phyloP scores from a whole-genome alignment of 92 coral and sea anemone species.

The Heliopora coerulea region DNA sequence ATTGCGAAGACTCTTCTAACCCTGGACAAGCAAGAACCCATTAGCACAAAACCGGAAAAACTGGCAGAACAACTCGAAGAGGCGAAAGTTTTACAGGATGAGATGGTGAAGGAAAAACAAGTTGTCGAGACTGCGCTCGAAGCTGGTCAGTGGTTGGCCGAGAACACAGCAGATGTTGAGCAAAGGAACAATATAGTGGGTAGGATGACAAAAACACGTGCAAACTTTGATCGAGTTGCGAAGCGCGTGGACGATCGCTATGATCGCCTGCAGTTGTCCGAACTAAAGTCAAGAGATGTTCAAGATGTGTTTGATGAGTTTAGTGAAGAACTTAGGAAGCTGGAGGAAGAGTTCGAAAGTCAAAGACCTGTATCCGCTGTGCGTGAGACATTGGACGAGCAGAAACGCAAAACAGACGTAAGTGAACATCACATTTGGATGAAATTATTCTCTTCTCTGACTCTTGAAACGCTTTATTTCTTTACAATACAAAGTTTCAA shows the following conservation, averaged over 20 bases:
- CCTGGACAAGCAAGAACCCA: slow-evolving; percentile 68
- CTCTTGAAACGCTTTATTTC: no score
- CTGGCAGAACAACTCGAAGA: slow-evolving; percentile 80
- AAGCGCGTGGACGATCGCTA: slow-evolving; percentile 81
- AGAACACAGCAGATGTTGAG: slow-evolving; percentile 77
- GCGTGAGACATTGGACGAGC: slow-evolving; percentile 84
- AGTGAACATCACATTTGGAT: no score
- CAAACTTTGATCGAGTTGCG: slow-evolving; percentile 79
- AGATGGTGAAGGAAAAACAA: slow-evolving; percentile 64
- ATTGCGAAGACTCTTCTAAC: slow-evolving; percentile 60
- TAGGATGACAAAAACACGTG: slow-evolving; percentile 71
- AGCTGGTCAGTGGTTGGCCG: slow-evolving; percentile 91
- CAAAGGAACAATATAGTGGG: slow-evolving; percentile 67
- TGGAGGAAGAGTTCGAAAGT: slow-evolving; percentile 91
- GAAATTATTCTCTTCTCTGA: no score
- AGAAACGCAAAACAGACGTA: slow-evolving; percentile 90
- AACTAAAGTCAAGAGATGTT: slow-evolving; percentile 84
- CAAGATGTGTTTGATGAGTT: slow-evolving; percentile 86
- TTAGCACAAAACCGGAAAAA: slow-evolving; percentile 86
- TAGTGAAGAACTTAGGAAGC: slow-evolving; percentile 73
- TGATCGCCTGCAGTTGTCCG: slow-evolving; percentile 74
- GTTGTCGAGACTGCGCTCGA: slow-evolving; percentile 73
- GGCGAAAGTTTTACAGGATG: slow-evolving; percentile 69
- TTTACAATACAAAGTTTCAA: no score
- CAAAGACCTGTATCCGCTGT: slow-evolving; percentile 94